Conservation (phyloP, 2,797 vertebrate species). For the Myoxocephalus aenaeus region DNA sequence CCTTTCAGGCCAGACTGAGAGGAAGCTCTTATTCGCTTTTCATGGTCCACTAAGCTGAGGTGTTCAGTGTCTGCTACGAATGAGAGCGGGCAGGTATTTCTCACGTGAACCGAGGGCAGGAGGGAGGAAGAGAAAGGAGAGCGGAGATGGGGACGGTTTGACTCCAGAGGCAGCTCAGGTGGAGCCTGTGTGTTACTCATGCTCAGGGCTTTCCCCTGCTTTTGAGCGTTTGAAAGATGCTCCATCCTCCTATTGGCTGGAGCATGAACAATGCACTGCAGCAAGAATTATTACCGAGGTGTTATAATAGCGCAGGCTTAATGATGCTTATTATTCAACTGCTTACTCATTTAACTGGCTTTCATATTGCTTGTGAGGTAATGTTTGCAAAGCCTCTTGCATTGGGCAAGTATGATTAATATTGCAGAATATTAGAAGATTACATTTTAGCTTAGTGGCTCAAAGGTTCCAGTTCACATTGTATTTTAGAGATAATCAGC, state of each 20-base stretch:
- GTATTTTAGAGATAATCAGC: conserved; percentile 44
- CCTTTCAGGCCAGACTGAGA: conserved; percentile 34
- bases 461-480: conserved; percentile 53
- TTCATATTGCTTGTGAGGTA: conserved; percentile 29
- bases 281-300: conserved; percentile 25
- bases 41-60: conserved; percentile 36
- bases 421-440: conserved; percentile 55
- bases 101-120: conserved; percentile 37
- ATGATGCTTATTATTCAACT: conserved; percentile 26
- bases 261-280: conserved; percentile 39
- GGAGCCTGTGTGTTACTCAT: conserved; percentile 35
- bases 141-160: conserved; percentile 5
- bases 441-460: conserved; percentile 52
- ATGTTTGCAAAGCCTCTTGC: conserved; percentile 47
- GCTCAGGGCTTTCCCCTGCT: conserved; percentile 55
- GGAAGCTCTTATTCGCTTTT: conserved; percentile 34
- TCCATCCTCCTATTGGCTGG: conserved; percentile 56
- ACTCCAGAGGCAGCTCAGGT: conserved; percentile 33
- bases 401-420: conserved; percentile 15
- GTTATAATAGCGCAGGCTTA: conserved; percentile 36
- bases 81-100: conserved; percentile 44
- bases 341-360: conserved; percentile 31
- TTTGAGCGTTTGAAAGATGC: conserved; percentile 75
- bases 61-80: conserved; percentile 50
- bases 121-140: conserved; percentile 10